phyloP scores from a whole-genome alignment of 1,140 invertebrate genomes.

The Calliopsis andreniformis region DNA sequence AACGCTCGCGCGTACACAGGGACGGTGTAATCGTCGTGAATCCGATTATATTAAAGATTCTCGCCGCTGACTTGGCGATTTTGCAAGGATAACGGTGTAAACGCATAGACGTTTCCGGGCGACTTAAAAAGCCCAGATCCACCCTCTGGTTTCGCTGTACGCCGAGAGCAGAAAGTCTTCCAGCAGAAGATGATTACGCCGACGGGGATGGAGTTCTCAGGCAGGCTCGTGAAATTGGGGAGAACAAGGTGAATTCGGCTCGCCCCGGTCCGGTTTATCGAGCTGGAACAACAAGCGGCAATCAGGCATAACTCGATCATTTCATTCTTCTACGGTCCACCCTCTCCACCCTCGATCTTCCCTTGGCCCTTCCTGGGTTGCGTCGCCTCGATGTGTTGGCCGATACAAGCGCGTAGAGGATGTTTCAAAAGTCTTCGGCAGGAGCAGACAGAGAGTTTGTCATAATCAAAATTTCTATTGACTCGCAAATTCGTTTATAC shows the following conservation, averaged over 20 bases:
- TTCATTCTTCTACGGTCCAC: slow-evolving; percentile 73
- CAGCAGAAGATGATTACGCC: slow-evolving; percentile 26
- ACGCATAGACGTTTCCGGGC: not conserved
- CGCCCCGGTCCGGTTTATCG: slow-evolving; percentile 73
- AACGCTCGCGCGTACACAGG: slow-evolving; percentile 2
- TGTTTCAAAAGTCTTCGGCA: not conserved
- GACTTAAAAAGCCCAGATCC: slow-evolving; percentile 15
- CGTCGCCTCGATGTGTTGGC: slow-evolving; percentile 22
- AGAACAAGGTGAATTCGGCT: slow-evolving; percentile 67
- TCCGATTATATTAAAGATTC: slow-evolving; percentile 41
- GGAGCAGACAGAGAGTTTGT: too few species aligned
- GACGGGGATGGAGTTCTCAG: not conserved
- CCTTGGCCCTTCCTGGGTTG: slow-evolving; percentile 46
- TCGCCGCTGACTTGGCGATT: slow-evolving; percentile 39
- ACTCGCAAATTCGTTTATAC: too few species aligned
- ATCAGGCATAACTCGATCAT: slow-evolving; percentile 78
- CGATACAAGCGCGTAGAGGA: slow-evolving; percentile 40
- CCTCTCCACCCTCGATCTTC: slow-evolving; percentile 55
- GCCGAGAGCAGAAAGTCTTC: not conserved
- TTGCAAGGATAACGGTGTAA: not conserved
- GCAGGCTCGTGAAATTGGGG: slow-evolving; percentile 65
- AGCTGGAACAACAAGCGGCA: slow-evolving; percentile 78
- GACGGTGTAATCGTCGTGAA: slow-evolving; percentile 29
- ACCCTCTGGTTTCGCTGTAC: not conserved
- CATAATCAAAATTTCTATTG: too few species aligned